phyloP scores from a whole-genome alignment of 2,888 invertebrate genomes.

The Octodonta nipae region DNA sequence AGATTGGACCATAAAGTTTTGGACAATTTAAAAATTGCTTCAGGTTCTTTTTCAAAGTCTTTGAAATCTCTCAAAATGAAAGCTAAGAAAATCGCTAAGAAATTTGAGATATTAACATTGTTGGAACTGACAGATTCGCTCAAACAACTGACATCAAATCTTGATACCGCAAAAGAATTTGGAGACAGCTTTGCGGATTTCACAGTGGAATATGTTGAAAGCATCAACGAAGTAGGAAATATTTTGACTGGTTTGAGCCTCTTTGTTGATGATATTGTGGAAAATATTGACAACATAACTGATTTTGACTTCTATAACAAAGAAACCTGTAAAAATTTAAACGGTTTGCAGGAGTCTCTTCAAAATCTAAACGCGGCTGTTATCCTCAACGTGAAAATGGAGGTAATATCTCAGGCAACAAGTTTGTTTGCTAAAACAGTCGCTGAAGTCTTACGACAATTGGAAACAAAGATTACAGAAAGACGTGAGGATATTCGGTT shows the following conservation, averaged over 20 bases:
- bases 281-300: conserved; percentile 9
- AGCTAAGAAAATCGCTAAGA: conserved; percentile 7
- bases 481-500: conserved; percentile 16
- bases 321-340: conserved; percentile 11
- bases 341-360: conserved; percentile 8
- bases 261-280: conserved; percentile 14
- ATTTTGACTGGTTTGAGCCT: conserved; percentile 13
- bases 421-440: conserved; percentile 12
- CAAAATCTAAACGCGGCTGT: conserved; percentile 8
- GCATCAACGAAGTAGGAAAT: conserved; percentile 14
- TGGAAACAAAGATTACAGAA: conserved; percentile 9
- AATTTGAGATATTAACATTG: conserved; percentile 10
- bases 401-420: conserved; percentile 18
- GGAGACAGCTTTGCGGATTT: conserved; percentile 19
- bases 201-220: conserved; percentile 14
- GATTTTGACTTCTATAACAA: conserved; percentile 9
- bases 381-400: conserved; percentile 23
- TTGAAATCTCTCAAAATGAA: too few relatives aligned
- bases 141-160: conserved; percentile 14
- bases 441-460: conserved; percentile 7
- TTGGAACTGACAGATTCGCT: conserved; percentile 10
- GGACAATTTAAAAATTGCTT: conserved; percentile 6
- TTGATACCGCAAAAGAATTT: conserved; percentile 14
- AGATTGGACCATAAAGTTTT: conserved; percentile 17
- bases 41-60: too few relatives aligned